Evolutionary conservation across 2,888 invertebrate genomes (phyloP), one percentile per base, ranked within the genome.

Genomic region (Thyatira batis): DNA sequence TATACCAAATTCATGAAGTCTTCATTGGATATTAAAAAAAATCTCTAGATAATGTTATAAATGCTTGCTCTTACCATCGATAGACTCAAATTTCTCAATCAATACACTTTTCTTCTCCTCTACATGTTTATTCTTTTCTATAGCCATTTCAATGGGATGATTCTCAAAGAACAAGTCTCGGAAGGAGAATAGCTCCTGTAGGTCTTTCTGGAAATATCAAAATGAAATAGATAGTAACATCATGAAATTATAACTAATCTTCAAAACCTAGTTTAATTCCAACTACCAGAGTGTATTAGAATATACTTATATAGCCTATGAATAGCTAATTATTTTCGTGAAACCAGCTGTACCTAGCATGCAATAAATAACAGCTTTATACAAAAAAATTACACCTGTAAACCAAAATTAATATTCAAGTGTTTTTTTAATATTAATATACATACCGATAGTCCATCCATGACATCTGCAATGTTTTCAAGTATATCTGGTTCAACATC

Each of bases 101-200:
- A 95, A 92, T 53, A 92, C 85, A 49, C 93, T 84, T 83, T 96
- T 93, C 73, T 94, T 93, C 64, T 92, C 89, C 66, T 95, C 93
- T 1, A 96, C 93, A 71, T 94, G 93, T 57, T 88, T 87, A 62
- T 92, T 93, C 78, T 95, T 96, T 45, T 95, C 92, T 20, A 89
- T 78, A 0, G 96, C 96, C 80, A 94, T 92, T 61, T 95, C 94
- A 33, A 96, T 87, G 6, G 94, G 87, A 84, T 95, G 95, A 61
- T 93, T 94, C 75, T 96, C 96, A 88, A 97, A 96, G 84, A 95
- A 97, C 72, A 95, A 93, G 82, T 97, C 96, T 68, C 96, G 93
- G 80, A 94, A 97, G 27, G 87, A 73, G 79, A 95, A 96, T 48
- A 97, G 81, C 0, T 93, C 87, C 58, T 94, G 88, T 0, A 97